Percentiles rank a stretch among this genome's conserved stretches.
Evolutionary conservation across 2,888 invertebrate species (phyloP).

Genomic region (Branchinecta sandiegonensis): DNA sequence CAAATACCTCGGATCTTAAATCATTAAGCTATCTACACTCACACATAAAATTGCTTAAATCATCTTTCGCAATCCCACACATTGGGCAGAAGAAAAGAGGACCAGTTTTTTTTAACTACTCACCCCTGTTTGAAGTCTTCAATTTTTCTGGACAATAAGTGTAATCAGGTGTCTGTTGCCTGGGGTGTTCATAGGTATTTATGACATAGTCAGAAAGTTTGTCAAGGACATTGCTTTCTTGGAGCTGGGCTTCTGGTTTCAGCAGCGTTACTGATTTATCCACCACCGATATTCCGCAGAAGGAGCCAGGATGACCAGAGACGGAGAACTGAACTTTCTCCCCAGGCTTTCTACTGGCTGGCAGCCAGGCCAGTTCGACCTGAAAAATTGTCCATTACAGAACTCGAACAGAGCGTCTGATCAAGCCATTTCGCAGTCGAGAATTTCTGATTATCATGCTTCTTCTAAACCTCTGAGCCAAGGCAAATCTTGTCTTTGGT

Average conservation of each 20-base stretch:
- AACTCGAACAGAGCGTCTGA: no score
- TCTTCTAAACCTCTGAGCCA: no score
- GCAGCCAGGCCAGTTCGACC: conserved; percentile 39
- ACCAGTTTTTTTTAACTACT: not conserved
- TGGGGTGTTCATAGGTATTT: conserved; percentile 30
- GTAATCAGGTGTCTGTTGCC: conserved; percentile 31
- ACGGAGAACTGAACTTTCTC: conserved; percentile 38
- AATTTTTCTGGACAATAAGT: conserved; percentile 32
- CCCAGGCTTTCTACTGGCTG: conserved; percentile 40
- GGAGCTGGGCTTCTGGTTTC: conserved; percentile 27
- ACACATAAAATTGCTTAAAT: no score
- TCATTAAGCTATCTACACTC: no score
- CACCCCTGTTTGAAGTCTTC: not conserved
- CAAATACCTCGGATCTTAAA: no score
- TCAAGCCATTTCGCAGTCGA: no score
- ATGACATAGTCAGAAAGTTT: conserved; percentile 33
- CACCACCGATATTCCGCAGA: conserved; percentile 44
- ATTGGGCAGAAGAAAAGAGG: no score
- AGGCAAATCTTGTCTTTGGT: no score
- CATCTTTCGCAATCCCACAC: no score
- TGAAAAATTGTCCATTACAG: conserved; percentile 29
- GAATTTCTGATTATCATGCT: no score
- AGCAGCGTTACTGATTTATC: conserved; percentile 44
- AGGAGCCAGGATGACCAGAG: conserved; percentile 40
- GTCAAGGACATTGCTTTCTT: conserved; percentile 32